These are phyloP conservation scores for Agrotis ipsilon DNA, from an alignment of 2,888 invertebrate species.

Conservation along the genomic window DNA sequence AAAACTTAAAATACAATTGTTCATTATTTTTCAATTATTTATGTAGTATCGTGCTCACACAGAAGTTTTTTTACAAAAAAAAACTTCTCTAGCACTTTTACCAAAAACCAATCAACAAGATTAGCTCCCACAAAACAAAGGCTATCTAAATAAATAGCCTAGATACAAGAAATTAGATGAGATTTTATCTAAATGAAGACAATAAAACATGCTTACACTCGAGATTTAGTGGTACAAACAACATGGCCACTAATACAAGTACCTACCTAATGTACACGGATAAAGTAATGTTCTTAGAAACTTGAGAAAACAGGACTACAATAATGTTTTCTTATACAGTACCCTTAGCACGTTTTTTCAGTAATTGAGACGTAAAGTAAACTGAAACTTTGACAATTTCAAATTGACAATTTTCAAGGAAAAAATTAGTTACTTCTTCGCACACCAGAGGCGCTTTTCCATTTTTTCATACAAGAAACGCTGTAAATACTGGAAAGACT, in stretches of 20 bases:
- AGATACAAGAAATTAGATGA: constrained; percentile 31
- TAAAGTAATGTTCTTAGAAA: constrained; percentile 40
- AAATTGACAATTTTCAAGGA: too few species aligned
- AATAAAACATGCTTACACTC: constrained; percentile 55
- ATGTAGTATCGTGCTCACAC: too few species aligned
- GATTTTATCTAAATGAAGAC: constrained; percentile 58
- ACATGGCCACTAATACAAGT: constrained; percentile 25
- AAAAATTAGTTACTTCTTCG: too few species aligned
- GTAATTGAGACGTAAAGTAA: too few species aligned
- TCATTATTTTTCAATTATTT: too few species aligned
- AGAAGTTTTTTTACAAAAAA: background rate
- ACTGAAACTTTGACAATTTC: too few species aligned
- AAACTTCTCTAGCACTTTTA: background rate
- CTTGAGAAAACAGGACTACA: constrained; percentile 5
- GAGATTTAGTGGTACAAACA: constrained; percentile 44
- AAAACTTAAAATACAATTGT: too few species aligned
- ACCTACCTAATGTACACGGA: constrained; percentile 6
- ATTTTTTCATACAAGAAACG: too few species aligned
- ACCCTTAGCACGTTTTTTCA: too few species aligned
- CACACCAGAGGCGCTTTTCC: too few species aligned
- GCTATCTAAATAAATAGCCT: constrained; percentile 13
- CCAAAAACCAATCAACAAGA: constrained; percentile 7
- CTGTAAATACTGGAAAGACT: too few species aligned
- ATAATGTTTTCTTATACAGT: too few species aligned
- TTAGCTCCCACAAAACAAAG: constrained; percentile 2